Percentiles rank a stretch among this genome's conserved stretches.
These are phyloP conservation scores for Limenitis camilla DNA, from an alignment of 2,888 invertebrate genomes.

Conservation along the genomic window DNA sequence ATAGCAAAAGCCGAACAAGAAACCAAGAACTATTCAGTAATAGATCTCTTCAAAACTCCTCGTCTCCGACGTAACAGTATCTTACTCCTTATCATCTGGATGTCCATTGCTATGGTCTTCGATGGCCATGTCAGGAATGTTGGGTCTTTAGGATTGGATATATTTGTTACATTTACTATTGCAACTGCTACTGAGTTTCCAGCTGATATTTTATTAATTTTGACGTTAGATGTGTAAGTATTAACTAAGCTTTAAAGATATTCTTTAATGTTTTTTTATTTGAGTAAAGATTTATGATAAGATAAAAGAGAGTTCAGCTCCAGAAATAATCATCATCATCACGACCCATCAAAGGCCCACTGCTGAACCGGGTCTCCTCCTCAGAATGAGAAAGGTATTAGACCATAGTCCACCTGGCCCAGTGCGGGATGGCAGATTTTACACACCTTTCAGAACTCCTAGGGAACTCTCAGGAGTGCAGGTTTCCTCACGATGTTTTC, in stretches of 20 bases:
- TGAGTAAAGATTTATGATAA: not conserved
- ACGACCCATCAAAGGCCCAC: too few species aligned
- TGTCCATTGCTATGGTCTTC: constrained; percentile 88
- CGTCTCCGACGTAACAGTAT: constrained; percentile 81
- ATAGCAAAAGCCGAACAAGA: constrained; percentile 81
- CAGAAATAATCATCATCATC: too few species aligned
- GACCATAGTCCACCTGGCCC: too few species aligned
- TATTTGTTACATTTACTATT: constrained; percentile 88
- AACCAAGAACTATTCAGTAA: constrained; percentile 81
- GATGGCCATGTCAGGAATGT: constrained; percentile 93
- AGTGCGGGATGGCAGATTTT: too few species aligned
- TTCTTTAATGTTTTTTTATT: not conserved
- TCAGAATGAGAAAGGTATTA: too few species aligned
- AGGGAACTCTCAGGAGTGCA: too few species aligned
- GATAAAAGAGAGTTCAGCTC: not conserved
- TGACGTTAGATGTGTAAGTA: constrained; percentile 77
- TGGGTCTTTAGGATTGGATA: constrained; percentile 84
- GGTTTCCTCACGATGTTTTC: too few species aligned
- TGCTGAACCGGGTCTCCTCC: too few species aligned
- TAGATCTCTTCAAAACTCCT: constrained; percentile 86
- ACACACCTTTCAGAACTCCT: too few species aligned
- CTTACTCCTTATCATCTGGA: constrained; percentile 87
- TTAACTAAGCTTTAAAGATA: not conserved
- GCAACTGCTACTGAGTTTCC: constrained; percentile 89
- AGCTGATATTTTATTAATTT: constrained; percentile 84